Base-by-base conservation (phyloP, 2,113 vertebrate species). In the Scolopax mira region DNA sequence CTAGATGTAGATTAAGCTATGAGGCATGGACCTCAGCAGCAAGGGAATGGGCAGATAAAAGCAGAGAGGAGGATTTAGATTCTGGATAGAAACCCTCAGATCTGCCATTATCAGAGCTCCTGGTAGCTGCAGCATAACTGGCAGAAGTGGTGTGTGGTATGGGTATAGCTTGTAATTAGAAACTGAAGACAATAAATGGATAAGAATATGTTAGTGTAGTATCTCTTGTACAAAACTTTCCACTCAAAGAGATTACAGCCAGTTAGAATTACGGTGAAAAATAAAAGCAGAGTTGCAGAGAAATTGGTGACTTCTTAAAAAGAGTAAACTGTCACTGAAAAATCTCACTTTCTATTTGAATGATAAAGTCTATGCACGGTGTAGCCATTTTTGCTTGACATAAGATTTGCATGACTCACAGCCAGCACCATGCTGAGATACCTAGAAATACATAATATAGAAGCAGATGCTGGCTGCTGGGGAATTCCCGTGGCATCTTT, bases 341-440 rank as follows among this genome's bases (percentile, higher is more conserved):
- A 54, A n/a, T 95, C 77, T 94, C 95, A 93, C 94, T 96, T 96
- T 96, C 96, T 94, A 69, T 95, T 81, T 92, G 88, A 95, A 86
- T 93, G 90, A 94, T 77, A 39, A 92, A 90, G 93, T 95, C 88
- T 92, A n/a, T 90, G 66, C 77, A 31, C 19, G 30, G 61, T 48
- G 54, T 62, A 93, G 65, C 83, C 85, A 69, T 95, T 96, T 96
- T 90, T 93, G 79, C 93, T 86, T 88, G 85, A 82, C 54, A 13
- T 89, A 33, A 91, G 77, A 92, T 93, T 87, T 95, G 92, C 70
- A 87, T 96, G 92, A 96, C 62, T 96, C 88, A 90, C 18, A 61
- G 52, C 51, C 82, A 92, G 8, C 61, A 87, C 44, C 31, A 6
- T 27, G 61, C 73, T 69, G 73, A 78, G 70, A 54, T n/a, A 89